phyloP scores from a whole-genome alignment of 2,888 invertebrate species.

The Encarsia formosa region DNA sequence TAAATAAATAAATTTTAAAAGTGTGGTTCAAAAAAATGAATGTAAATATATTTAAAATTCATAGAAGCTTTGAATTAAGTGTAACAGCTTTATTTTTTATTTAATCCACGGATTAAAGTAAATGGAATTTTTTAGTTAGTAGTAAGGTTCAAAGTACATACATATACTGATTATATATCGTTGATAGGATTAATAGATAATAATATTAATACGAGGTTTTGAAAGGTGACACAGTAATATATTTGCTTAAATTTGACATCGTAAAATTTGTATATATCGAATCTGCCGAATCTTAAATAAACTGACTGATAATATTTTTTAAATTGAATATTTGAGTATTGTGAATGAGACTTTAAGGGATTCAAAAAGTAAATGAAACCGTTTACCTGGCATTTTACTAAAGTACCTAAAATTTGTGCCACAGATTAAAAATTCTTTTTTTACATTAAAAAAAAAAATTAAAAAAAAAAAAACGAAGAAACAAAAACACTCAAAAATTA shows the following conservation, averaged over 20 bases:
- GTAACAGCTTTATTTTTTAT: no score
- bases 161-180: neutral
- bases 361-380: neutral
- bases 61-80: no score
- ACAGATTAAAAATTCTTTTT: slow-evolving; percentile 13
- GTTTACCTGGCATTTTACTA: slow-evolving; percentile 7
- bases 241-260: slow-evolving; percentile 12
- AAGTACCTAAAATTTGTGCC: slow-evolving; percentile 15
- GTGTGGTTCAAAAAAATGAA: no score
- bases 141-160: neutral
- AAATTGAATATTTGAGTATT: slow-evolving; percentile 6
- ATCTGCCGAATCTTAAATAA: slow-evolving; percentile 4
- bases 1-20: no score
- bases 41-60: no score
- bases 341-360: neutral
- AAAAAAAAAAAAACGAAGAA: no score
- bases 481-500: no score
- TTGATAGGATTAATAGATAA: neutral
- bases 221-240: neutral
- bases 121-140: neutral
- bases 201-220: neutral
- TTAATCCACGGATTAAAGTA: no score
- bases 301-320: slow-evolving; percentile 15
- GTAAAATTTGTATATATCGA: slow-evolving; percentile 8
- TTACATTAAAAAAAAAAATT: neutral